phyloP scores from a whole-genome alignment of 2,797 vertebrate species.

The Falco cherrug region DNA sequence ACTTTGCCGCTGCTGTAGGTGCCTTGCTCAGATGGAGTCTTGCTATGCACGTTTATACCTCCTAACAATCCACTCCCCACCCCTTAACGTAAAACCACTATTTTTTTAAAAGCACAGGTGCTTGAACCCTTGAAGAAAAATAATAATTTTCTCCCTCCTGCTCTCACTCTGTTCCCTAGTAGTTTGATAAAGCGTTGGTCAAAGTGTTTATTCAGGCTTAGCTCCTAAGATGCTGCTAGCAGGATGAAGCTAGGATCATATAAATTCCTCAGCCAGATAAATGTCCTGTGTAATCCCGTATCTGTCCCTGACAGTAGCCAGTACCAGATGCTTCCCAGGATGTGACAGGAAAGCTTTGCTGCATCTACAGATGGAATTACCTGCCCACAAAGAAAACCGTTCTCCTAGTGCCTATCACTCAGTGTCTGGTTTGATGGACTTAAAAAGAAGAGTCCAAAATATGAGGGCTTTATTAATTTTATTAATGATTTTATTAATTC shows the following conservation, averaged over 20 bases:
- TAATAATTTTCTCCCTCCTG: neutral
- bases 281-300: neutral
- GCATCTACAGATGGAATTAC: neutral
- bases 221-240: neutral
- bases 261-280: conserved; percentile 18
- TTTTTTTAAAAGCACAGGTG: neutral
- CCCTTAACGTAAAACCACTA: neutral
- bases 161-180: neutral
- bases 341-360: neutral
- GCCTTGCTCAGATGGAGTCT: neutral
- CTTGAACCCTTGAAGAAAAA: neutral
- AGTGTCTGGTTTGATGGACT: neutral
- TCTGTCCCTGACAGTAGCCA: neutral
- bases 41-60: neutral
- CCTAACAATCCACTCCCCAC: too few species aligned
- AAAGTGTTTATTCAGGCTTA: neutral
- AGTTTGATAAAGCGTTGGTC: neutral
- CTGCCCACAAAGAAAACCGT: neutral
- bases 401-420: neutral
- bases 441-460: neutral
- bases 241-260: neutral
- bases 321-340: neutral
- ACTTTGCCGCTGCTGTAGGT: rapidly evolving
- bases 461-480: neutral
- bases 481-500: neutral